Evolutionary conservation across 1,140 invertebrate species (phyloP).

Genomic region (Bombus sibiricus): DNA sequence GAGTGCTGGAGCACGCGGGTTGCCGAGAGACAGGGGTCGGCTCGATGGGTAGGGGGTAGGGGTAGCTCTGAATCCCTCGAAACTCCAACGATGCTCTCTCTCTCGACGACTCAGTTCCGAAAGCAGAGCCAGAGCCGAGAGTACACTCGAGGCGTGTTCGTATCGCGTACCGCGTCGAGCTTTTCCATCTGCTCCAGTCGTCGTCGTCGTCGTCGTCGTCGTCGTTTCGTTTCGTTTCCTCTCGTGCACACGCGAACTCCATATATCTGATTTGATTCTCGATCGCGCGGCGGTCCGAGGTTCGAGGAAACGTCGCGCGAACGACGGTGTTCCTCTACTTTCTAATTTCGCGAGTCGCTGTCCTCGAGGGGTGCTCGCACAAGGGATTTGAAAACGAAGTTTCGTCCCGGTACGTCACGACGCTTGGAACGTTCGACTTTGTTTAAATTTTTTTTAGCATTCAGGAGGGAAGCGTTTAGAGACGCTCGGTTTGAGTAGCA

Average conservation of each 20-base stretch:
- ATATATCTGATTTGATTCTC: background rate
- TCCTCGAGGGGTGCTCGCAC: background rate
- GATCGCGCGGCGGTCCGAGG: background rate
- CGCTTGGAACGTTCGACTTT: background rate
- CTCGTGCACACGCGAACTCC: background rate
- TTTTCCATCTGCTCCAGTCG: constrained; percentile 32
- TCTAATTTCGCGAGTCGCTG: background rate
- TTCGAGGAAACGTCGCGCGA: constrained; percentile 1
- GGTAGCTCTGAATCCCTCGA: constrained; percentile 71
- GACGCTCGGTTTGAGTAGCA: background rate
- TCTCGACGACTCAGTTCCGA: constrained; percentile 72
- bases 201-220: constrained; percentile 34
- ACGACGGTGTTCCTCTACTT: background rate
- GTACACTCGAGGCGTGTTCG: constrained; percentile 58
- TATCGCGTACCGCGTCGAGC: constrained; percentile 39
- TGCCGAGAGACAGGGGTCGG: constrained; percentile 59
- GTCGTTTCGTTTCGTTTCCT: constrained; percentile 24
- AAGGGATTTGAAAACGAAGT: background rate
- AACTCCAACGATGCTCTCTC: constrained; percentile 70
- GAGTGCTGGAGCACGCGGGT: constrained; percentile 54
- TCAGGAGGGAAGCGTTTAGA: background rate
- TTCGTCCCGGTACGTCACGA: background rate
- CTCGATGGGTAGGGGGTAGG: constrained; percentile 46
- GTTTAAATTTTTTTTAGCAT: background rate
- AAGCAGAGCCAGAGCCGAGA: constrained; percentile 69